Percentiles rank a stretch among this genome's conserved stretches.
Conservation (phyloP, 2,113 vertebrate genomes). For the Fregata magnificens region DNA sequence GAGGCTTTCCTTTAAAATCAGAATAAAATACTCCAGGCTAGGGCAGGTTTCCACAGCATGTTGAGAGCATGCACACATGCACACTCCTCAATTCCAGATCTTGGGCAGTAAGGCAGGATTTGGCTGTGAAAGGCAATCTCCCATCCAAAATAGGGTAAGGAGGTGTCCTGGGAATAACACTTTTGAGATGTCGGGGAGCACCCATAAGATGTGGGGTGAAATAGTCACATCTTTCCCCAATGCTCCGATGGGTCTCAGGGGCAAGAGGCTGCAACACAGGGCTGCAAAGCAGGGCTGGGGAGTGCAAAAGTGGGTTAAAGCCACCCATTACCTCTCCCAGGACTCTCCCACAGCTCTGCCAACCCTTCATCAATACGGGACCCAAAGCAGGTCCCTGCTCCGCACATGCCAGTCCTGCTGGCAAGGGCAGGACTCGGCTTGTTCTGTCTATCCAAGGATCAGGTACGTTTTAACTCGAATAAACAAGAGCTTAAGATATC, state of each 20-base stretch:
- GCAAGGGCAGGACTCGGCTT: not conserved
- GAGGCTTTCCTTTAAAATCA: not conserved
- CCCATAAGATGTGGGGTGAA: not conserved
- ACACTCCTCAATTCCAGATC: rapidly evolving
- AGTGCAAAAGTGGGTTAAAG: not conserved
- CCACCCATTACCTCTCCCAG: rapidly evolving
- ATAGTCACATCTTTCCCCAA: rapidly evolving
- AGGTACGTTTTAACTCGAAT: not conserved
- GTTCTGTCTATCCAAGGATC: not conserved
- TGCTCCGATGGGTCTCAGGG: rapidly evolving
- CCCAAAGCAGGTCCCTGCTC: not conserved
- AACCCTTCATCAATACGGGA: rapidly evolving
- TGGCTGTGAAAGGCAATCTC: not conserved
- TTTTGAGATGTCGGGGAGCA: not conserved
- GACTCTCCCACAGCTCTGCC: not conserved
- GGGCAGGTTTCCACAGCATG: rapidly evolving
- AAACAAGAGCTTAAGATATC: not conserved
- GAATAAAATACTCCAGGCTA: not conserved
- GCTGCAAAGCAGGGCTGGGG: no score
- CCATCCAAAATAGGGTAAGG: not conserved
- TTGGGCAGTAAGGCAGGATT: not conserved
- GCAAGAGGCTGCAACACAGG: not conserved
- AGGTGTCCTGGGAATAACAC: not conserved
- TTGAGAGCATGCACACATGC: rapidly evolving
- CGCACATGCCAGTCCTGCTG: rapidly evolving